Evolutionary conservation across 2,888 invertebrate genomes (phyloP).

Genomic region (Thera obeliscata): DNA sequence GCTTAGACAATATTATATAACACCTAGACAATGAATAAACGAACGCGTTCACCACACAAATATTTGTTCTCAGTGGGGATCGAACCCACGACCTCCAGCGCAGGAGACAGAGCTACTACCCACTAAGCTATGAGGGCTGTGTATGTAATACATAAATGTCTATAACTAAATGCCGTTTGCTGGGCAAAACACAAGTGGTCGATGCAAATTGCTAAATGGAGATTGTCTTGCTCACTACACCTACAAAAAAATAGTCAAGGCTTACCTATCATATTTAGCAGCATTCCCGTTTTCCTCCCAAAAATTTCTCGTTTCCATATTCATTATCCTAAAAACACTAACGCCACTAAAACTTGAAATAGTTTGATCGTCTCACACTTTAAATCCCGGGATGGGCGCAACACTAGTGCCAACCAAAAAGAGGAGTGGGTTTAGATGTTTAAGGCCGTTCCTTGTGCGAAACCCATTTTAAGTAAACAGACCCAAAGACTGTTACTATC

Average conservation of each 20-base stretch:
- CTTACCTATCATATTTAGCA: conserved; percentile 79
- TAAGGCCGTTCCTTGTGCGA: conserved; percentile 59
- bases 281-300: conserved; percentile 78
- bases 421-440: conserved; percentile 25
- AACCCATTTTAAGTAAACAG: conserved; percentile 56
- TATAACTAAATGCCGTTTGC: too few relatives aligned
- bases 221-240: background rate
- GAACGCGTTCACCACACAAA: too few relatives aligned
- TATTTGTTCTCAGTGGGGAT: too few relatives aligned
- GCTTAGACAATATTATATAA: too few relatives aligned
- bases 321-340: conserved; percentile 62
- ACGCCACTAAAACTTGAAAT: conserved; percentile 47
- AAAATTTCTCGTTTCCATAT: conserved; percentile 77
- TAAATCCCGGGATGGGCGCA: conserved; percentile 44
- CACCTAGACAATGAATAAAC: too few relatives aligned
- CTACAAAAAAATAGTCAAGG: background rate
- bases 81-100: too few relatives aligned
- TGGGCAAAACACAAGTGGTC: too few relatives aligned
- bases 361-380: conserved; percentile 51
- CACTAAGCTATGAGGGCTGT: too few relatives aligned
- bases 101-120: too few relatives aligned
- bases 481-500: conserved; percentile 50
- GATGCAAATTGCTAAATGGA: background rate
- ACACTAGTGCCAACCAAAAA: conserved; percentile 46
- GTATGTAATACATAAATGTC: too few relatives aligned